These are phyloP conservation scores for Bombus sibiricus DNA, from an alignment of 1,140 invertebrate genomes.

Conservation along the genomic window DNA sequence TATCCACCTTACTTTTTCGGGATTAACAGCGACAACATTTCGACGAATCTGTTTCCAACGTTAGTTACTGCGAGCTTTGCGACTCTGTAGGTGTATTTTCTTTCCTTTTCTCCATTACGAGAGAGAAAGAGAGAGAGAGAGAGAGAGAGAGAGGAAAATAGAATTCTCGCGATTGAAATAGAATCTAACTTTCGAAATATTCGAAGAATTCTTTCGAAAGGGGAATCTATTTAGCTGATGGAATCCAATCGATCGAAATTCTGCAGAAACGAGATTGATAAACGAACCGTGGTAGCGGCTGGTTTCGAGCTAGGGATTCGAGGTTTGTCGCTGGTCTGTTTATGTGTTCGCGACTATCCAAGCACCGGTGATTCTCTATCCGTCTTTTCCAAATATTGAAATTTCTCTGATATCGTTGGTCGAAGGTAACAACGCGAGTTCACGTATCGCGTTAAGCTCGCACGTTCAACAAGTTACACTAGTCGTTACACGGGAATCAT, in stretches of 20 bases:
- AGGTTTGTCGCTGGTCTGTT: neutral
- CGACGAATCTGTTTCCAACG: neutral
- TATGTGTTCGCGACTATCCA: neutral
- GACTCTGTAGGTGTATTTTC: neutral
- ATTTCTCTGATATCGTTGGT: slow-evolving; percentile 6
- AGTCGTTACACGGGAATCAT: neutral
- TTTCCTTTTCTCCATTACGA: neutral
- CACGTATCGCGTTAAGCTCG: neutral
- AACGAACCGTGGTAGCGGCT: slow-evolving; percentile 15
- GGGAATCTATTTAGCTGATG: neutral
- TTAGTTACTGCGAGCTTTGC: neutral
- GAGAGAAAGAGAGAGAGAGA: no score
- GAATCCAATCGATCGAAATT: neutral
- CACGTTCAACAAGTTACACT: slow-evolving; percentile 35
- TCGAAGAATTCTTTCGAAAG: neutral
- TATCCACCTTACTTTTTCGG: neutral
- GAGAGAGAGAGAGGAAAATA: no score
- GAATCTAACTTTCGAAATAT: neutral
- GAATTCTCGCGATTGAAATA: neutral
- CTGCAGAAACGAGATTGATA: slow-evolving; percentile 14
- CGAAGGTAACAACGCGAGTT: no score
- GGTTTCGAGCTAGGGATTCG: neutral
- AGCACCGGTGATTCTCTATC: neutral
- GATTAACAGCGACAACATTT: neutral
- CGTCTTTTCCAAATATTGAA: slow-evolving; percentile 43